phyloP scores from a whole-genome alignment of 1,140 invertebrate species.

The Listronotus oregonensis region DNA sequence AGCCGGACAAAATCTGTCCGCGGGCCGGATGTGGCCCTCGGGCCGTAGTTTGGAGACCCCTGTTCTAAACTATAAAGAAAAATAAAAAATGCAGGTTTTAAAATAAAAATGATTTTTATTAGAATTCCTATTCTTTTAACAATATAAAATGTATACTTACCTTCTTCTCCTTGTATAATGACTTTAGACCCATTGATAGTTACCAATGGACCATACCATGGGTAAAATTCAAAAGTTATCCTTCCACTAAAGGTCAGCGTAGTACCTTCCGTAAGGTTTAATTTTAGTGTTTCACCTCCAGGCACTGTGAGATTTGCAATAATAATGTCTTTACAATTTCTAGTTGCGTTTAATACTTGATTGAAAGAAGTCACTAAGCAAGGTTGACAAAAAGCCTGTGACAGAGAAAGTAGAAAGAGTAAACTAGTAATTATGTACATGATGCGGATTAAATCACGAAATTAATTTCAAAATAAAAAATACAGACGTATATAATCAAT shows the following conservation, averaged over 20 bases:
- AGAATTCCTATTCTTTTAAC: too few relatives aligned
- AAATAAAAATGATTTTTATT: too few relatives aligned
- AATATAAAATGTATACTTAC: conserved; percentile 1
- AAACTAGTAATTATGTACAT: too few relatives aligned
- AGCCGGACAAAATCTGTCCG: too few relatives aligned
- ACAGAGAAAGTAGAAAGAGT: too few relatives aligned
- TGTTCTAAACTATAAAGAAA: too few relatives aligned
- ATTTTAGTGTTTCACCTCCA: conserved; percentile 8
- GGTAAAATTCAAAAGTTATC: conserved; percentile 6
- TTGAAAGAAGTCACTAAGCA: conserved; percentile 9
- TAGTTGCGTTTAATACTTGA: conserved; percentile 7
- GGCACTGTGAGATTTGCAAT: conserved; percentile 3
- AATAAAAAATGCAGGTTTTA: too few relatives aligned
- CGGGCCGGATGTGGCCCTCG: too few relatives aligned
- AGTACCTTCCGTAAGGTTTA: conserved; percentile 7
- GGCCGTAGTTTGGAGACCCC: too few relatives aligned
- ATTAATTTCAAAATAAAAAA: too few relatives aligned
- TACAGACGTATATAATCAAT: too few relatives aligned
- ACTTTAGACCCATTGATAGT: conserved; percentile 18
- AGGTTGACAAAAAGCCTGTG: neutral
- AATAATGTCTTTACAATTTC: conserved; percentile 12
- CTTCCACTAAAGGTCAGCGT: conserved; percentile 3
- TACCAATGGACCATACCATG: conserved; percentile 15
- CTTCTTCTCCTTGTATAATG: conserved; percentile 4
- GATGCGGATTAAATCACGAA: too few relatives aligned